These are phyloP conservation scores for Ariolimax columbianus DNA, from an alignment of 2,888 invertebrate genomes.

Conservation along the genomic window DNA sequence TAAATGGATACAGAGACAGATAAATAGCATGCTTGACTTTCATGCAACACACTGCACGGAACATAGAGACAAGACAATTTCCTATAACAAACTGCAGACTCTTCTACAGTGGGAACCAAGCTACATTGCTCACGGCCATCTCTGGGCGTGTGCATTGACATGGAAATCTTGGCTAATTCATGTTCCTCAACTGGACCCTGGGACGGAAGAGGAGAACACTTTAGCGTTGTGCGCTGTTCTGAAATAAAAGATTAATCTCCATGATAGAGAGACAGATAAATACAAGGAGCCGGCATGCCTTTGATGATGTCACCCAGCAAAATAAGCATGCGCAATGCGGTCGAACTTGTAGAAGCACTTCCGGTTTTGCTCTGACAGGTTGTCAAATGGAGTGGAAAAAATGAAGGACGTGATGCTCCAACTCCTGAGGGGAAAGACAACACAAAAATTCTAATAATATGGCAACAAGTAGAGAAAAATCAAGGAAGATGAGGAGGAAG, in stretches of 20 bases:
- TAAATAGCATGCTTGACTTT: no score
- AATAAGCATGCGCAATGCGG: conserved; percentile 14
- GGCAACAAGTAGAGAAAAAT: conserved; percentile 19
- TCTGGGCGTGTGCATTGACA: conserved; percentile 1
- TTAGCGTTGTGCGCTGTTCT: not conserved
- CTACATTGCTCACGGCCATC: not conserved
- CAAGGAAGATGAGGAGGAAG: no score
- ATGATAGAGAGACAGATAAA: conserved; percentile 24
- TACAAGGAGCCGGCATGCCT: conserved; percentile 11
- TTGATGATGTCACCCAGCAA: conserved; percentile 24
- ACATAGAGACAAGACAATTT: conserved; percentile 19
- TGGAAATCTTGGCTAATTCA: conserved; percentile 25
- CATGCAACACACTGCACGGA: no score
- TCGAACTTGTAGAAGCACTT: conserved; percentile 19
- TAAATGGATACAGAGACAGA: no score
- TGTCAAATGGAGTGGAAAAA: conserved; percentile 27
- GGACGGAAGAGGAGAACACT: not conserved
- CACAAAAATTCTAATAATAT: not conserved
- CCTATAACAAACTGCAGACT: not conserved
- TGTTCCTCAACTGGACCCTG: not conserved
- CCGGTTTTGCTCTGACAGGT: conserved; percentile 20
- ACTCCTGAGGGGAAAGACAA: not conserved
- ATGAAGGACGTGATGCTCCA: not conserved
- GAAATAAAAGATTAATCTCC: conserved; percentile 39
- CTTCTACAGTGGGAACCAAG: not conserved